Conservation (phyloP, 2,113 vertebrate genomes). For the Nothoprocta perdicaria region DNA sequence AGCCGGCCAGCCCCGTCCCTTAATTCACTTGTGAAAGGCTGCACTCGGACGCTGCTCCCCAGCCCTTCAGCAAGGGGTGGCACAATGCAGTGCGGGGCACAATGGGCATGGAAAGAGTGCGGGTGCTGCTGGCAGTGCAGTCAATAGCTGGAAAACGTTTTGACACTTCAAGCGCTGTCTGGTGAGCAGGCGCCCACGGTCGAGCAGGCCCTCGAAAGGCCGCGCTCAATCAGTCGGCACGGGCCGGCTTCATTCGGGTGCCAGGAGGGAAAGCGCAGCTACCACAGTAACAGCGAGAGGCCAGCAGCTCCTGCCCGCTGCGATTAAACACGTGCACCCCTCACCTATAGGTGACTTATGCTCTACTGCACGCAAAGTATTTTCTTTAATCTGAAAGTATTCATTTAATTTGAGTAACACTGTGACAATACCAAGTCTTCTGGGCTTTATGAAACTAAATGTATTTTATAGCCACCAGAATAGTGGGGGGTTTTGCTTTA, state of each 20-base stretch:
- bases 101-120: no score
- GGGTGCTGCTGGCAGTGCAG: not conserved
- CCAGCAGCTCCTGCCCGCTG: conserved; percentile 41
- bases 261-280: conserved; percentile 17
- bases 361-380: conserved; percentile 8
- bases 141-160: not conserved
- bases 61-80: not conserved
- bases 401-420: not conserved
- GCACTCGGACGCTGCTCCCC: not conserved
- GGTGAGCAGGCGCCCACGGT: conserved; percentile 45
- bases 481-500: not conserved
- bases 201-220: conserved; percentile 63
- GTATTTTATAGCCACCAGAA: not conserved
- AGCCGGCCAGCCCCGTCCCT: not conserved
- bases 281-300: no score
- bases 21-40: not conserved
- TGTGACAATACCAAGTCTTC: not conserved
- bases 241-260: conserved; percentile 60
- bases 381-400: not conserved
- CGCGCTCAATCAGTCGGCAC: conserved; percentile 80
- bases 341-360: conserved; percentile 13
- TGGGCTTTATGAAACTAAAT: not conserved
- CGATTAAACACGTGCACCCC: conserved; percentile 56
- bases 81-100: not conserved
- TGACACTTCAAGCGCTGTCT: not conserved